Evolutionary conservation across 30 jellyfish, hydroid and myxozoan species (phyloP), one percentile per base, ranked within the genome.

Genomic region (Aurelia sp.): DNA sequence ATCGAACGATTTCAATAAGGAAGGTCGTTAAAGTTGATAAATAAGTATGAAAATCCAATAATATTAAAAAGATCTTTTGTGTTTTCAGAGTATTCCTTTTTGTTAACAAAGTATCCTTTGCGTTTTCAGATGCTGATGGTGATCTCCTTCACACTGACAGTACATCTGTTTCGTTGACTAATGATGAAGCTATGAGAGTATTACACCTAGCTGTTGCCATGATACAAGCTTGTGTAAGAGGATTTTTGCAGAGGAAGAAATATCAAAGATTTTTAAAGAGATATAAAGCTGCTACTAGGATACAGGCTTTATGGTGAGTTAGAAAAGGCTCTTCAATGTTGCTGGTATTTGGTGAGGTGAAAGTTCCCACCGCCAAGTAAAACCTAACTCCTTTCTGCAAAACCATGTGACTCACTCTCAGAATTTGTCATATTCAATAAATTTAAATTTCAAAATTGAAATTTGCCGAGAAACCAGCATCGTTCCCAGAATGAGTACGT

Each of bases 231-330:
- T 62, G 66, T 19, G 63, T 95, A 17, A 88, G 95, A 63, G 96
- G 97, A 22, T 95, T 58, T 60, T 47, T 95, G 60, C 97, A 90
- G 55, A 86, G 96, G 67, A 80, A 74, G 62, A 74, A 52, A 58
- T 95, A 75, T 71, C 86, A 71, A 81, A 31, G 57, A 30, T 17
- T 55, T 21, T 60, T 89, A 59, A 78, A 53, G 86, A 64, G 55
- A 59, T 83, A 79, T 66, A 89, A 81, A 64, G 97, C 99, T 21
- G 99, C 98, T 16, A 79, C 71, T n/a, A 74, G 66, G 71, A 95
- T 95, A 17, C 99, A 95, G 81, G 96, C 99, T 19, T 70, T 64
- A 15, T 95, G 99, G 99, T 89, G 47, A 88, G 88, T 15, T 11
- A 0, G 37, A 11, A 37, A 37, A 7, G 4, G 50, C 50, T 2